These are phyloP conservation scores for Phalera bucephala DNA, from an alignment of 2,888 invertebrate species.

Conservation along the genomic window DNA sequence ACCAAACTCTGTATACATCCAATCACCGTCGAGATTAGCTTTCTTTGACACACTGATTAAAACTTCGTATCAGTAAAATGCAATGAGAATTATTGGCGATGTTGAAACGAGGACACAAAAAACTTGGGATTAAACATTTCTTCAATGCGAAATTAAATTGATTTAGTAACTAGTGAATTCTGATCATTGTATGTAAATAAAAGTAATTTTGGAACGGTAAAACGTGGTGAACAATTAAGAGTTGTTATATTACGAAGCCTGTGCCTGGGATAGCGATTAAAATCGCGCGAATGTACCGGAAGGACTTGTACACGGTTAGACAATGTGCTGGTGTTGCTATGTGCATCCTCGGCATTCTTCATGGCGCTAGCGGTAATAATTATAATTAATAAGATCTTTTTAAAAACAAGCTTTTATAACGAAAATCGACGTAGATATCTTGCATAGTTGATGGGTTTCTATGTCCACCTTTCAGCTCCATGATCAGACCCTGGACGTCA, in stretches of 20 bases:
- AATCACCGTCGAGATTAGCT: conserved; percentile 24
- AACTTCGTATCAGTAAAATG: conserved; percentile 12
- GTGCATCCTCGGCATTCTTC: conserved; percentile 57
- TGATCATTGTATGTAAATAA: background rate
- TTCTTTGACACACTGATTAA: conserved; percentile 14
- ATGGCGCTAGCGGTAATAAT: conserved; percentile 65
- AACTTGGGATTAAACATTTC: background rate
- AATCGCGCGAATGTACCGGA: conserved; percentile 60
- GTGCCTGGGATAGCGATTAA: conserved; percentile 49
- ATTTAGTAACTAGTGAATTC: background rate
- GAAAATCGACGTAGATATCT: too few species aligned
- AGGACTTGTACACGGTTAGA: conserved; percentile 49
- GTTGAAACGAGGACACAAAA: conserved; percentile 13
- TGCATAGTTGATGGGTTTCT: too few species aligned
- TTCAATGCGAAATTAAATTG: background rate
- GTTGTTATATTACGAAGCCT: conserved; percentile 22
- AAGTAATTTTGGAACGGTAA: background rate
- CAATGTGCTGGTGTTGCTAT: conserved; percentile 55
- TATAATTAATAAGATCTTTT: too few species aligned
- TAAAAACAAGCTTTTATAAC: too few species aligned
- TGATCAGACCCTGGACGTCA: too few species aligned
- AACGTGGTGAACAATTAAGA: conserved; percentile 8
- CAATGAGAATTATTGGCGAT: conserved; percentile 5
- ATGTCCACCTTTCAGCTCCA: too few species aligned
- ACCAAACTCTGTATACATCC: conserved; percentile 17